Conservation (phyloP, 2,797 vertebrate species). For the Rhinogobio ventralis region DNA sequence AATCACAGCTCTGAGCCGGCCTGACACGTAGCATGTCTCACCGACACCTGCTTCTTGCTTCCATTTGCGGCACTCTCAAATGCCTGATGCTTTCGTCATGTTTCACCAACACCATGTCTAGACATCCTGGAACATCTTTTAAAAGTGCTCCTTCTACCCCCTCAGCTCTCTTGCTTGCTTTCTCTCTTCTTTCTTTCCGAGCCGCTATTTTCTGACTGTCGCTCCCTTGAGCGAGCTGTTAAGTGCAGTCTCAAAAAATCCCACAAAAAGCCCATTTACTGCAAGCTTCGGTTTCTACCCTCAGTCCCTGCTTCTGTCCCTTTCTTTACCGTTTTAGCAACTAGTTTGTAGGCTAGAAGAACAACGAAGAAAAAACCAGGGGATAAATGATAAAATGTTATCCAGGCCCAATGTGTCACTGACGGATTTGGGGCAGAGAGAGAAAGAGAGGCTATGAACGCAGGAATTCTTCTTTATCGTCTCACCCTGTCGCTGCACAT, state of each 20-base stretch:
- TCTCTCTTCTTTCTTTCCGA: constrained; percentile 68
- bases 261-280: constrained; percentile 80
- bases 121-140: constrained; percentile 71
- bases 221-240: constrained; percentile 61
- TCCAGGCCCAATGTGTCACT: constrained; percentile 82
- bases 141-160: constrained; percentile 67
- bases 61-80: constrained; percentile 63
- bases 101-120: constrained; percentile 65
- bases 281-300: constrained; percentile 59
- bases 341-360: constrained; percentile 46
- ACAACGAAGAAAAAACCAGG: constrained; percentile 72
- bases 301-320: not conserved
- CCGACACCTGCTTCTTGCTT: constrained; percentile 64
- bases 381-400: constrained; percentile 88
- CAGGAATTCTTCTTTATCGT: constrained; percentile 88
- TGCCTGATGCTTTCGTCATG: constrained; percentile 64
- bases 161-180: constrained; percentile 52
- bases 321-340: constrained; percentile 21
- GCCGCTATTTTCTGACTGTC: constrained; percentile 56
- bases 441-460: constrained; percentile 77
- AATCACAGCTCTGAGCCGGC: constrained; percentile 25
- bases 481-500: constrained; percentile 87
- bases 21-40: constrained; percentile 47
- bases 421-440: constrained; percentile 72
- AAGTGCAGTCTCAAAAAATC: constrained; percentile 73